Conservation (phyloP, 2,113 vertebrate species). For the Emydura subglobosa region DNA sequence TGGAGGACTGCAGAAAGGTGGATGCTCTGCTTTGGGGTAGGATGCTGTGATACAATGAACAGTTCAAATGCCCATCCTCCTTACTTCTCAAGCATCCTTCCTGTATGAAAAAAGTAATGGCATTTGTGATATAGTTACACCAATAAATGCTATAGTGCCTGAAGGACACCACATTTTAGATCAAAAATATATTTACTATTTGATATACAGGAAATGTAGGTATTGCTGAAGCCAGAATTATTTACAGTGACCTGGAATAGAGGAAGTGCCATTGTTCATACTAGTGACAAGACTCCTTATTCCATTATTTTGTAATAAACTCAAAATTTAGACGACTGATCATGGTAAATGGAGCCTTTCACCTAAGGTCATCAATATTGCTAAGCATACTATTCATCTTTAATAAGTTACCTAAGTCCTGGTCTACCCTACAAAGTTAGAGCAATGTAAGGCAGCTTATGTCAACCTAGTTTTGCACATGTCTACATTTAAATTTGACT, state of each 20-base stretch:
- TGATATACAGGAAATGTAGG: neutral
- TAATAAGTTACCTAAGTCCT: too few species aligned
- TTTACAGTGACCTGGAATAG: neutral
- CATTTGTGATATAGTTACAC: neutral
- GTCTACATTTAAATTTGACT: too few species aligned
- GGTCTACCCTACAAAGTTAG: too few species aligned
- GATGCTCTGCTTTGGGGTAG: neutral
- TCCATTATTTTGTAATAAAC: slow-evolving; percentile 11
- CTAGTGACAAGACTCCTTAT: neutral
- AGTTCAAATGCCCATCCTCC: neutral
- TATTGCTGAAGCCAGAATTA: neutral
- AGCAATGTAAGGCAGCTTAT: too few species aligned
- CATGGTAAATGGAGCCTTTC: neutral
- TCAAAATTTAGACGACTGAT: neutral
- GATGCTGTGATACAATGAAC: neutral
- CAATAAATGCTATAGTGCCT: neutral
- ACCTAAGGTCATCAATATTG: neutral
- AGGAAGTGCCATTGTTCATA: neutral
- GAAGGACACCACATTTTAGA: neutral
- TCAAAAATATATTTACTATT: neutral
- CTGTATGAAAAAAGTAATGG: neutral
- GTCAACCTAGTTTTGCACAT: too few species aligned
- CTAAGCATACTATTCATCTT: neutral
- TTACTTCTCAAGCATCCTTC: neutral
- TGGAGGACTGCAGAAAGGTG: neutral